A percentile compares a stretch with the other conserved stretches of the same genome.
These are phyloP conservation scores for Maconellicoccus hirsutus DNA, from an alignment of 1,140 invertebrate species.

Conservation along the genomic window DNA sequence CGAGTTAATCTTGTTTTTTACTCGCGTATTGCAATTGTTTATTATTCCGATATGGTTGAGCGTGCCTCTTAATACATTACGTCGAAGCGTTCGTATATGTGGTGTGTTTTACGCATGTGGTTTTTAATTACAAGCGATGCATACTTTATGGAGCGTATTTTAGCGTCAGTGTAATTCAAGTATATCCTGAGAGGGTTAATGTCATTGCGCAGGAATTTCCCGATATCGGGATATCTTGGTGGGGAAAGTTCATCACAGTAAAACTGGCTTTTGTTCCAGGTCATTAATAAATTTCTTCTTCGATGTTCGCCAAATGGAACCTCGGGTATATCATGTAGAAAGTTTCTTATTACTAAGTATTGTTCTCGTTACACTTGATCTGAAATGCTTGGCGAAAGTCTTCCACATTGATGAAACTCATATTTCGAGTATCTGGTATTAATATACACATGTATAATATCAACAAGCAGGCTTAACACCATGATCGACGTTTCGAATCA, in stretches of 20 bases:
- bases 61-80: background rate
- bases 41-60: background rate
- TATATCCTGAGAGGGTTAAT: background rate
- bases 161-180: background rate
- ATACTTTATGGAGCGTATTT: background rate
- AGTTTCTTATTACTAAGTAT: too few relatives aligned
- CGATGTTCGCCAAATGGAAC: background rate
- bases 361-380: too few relatives aligned
- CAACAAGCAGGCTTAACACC: too few relatives aligned
- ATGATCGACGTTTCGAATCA: too few relatives aligned
- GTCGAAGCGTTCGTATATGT: background rate
- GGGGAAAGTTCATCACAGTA: background rate
- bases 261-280: conserved; percentile 7
- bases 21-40: background rate
- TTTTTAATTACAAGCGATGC: background rate
- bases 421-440: too few relatives aligned
- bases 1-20: background rate
- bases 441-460: too few relatives aligned
- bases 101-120: background rate
- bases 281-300: background rate
- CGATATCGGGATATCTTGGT: too few relatives aligned
- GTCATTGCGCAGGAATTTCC: background rate
- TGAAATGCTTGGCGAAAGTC: too few relatives aligned
- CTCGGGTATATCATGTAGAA: too few relatives aligned
- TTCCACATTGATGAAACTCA: too few relatives aligned